Conservation (phyloP, 2,113 vertebrate genomes). For the Chaetura pelagica region DNA sequence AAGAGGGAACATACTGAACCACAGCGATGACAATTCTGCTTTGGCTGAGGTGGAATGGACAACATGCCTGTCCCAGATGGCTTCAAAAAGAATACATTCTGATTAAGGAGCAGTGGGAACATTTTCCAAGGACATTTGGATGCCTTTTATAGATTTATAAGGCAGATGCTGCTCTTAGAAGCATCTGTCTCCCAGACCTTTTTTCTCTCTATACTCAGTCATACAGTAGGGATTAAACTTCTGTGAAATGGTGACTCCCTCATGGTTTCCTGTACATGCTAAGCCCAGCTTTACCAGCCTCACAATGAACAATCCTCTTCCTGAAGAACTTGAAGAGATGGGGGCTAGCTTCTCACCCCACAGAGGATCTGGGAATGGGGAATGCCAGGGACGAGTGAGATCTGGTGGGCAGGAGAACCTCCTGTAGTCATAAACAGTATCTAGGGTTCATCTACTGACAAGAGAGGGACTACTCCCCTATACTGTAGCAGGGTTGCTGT, state of each 20-base stretch:
- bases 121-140: constrained; percentile 71
- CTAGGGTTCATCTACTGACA: not conserved
- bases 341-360: not conserved
- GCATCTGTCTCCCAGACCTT: constrained; percentile 58
- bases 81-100: constrained; percentile 61
- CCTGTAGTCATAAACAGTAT: not conserved
- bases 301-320: not conserved
- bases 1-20: constrained; percentile 32
- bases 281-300: not conserved
- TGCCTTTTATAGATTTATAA: constrained; percentile 69
- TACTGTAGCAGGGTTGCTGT: not conserved
- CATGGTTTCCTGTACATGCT: not conserved
- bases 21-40: constrained; percentile 20
- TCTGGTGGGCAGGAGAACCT: not conserved
- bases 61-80: constrained; percentile 66
- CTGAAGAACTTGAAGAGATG: not conserved
- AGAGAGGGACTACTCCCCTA: not conserved
- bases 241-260: not conserved
- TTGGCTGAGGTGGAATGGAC: constrained; percentile 52
- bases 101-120: constrained; percentile 68
- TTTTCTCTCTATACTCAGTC: not conserved
- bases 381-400: not conserved
- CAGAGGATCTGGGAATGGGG: not conserved
- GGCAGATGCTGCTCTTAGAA: constrained; percentile 63
- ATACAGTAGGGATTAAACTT: not conserved